These are phyloP conservation scores for Drosophila melanosoma DNA, from an alignment of 2,888 invertebrate species.

Conservation along the genomic window DNA sequence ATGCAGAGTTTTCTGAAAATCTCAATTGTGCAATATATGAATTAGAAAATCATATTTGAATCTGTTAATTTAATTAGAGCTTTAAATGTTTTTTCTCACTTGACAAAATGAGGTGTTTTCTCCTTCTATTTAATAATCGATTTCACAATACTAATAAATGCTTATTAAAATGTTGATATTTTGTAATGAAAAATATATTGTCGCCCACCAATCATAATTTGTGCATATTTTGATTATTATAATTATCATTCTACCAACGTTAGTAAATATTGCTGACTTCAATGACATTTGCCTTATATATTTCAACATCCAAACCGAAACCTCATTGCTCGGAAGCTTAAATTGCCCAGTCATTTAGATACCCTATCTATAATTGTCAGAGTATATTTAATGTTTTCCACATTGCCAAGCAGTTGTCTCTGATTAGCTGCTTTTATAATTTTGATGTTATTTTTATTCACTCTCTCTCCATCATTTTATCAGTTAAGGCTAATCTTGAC, in stretches of 20 bases:
- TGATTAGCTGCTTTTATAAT: slow-evolving; percentile 4
- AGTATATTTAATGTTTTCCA: not conserved
- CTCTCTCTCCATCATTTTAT: slow-evolving; percentile 19
- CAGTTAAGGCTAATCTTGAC: slow-evolving; percentile 9
- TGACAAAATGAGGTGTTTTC: not conserved
- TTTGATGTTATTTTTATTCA: slow-evolving; percentile 1
- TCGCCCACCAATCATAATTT: not conserved
- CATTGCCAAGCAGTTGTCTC: slow-evolving; percentile 17
- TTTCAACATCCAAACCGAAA: not conserved
- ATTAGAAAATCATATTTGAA: not conserved
- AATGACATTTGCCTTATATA: slow-evolving; percentile 5
- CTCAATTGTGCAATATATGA: not conserved
- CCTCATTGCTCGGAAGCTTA: not conserved
- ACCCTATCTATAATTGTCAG: not conserved
- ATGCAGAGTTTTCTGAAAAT: not conserved
- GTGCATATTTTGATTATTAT: slow-evolving; percentile 1
- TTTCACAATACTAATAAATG: not conserved
- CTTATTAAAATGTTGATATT: slow-evolving; percentile 3
- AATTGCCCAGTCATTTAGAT: not conserved
- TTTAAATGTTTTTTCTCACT: not conserved
- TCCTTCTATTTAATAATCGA: not conserved
- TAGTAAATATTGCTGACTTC: not conserved
- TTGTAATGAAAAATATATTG: not conserved
- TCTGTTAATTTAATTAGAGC: too few species aligned
- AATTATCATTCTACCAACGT: slow-evolving; percentile 2